These are phyloP conservation scores for Acanthosepion lycidas DNA, from an alignment of 2,888 invertebrate genomes.

Conservation along the genomic window DNA sequence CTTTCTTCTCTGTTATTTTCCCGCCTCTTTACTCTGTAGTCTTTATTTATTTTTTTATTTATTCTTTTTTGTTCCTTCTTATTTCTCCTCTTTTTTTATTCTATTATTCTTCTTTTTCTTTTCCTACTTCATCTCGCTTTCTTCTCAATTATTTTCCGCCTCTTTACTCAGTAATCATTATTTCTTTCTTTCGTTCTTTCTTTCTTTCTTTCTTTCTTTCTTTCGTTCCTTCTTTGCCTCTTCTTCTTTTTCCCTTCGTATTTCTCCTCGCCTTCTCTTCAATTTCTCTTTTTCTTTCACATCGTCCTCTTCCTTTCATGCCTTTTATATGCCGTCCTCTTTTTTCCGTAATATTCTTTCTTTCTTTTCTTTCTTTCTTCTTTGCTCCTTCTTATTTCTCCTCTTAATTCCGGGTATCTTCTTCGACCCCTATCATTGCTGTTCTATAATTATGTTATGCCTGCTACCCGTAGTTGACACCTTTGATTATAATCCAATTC, in stretches of 20 bases:
- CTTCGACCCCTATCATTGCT: background rate
- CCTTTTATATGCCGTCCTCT: background rate
- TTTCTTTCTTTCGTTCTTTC: background rate
- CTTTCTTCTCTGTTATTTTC: too few relatives aligned
- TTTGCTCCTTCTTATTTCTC: background rate
- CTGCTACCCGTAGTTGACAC: background rate
- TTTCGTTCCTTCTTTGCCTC: background rate
- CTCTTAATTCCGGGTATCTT: background rate
- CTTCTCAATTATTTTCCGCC: too few relatives aligned
- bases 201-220: background rate
- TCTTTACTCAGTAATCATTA: too few relatives aligned
- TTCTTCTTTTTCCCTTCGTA: background rate
- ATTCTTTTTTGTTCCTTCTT: too few relatives aligned
- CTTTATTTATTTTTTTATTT: too few relatives aligned
- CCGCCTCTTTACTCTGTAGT: too few relatives aligned
- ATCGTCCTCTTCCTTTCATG: background rate
- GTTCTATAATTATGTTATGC: background rate
- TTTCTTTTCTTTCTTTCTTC: too few relatives aligned
- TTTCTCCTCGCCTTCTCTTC: too few relatives aligned
- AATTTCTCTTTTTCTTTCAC: background rate
- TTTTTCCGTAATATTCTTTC: too few relatives aligned
- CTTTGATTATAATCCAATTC: background rate
- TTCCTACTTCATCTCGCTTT: too few relatives aligned
- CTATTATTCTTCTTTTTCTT: too few relatives aligned
- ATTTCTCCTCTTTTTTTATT: too few relatives aligned